Evolutionary conservation across 2,888 invertebrate genomes (phyloP).

Genomic region (Ennomos erosarius): DNA sequence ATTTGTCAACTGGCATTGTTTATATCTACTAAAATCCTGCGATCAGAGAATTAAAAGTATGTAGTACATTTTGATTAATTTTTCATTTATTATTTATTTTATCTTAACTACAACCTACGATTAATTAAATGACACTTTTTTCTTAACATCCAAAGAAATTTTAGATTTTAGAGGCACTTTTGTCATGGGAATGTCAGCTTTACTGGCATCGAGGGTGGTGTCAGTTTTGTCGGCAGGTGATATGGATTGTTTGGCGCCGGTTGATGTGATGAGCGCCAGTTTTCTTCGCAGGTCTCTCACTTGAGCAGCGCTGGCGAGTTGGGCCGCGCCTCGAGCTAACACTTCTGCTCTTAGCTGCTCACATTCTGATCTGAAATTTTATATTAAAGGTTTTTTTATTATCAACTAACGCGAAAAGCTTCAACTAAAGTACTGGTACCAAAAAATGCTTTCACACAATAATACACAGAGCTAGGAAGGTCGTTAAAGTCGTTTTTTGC

Average conservation of each 20-base stretch:
- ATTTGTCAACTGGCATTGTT: no score
- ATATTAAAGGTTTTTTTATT: no score
- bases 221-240: conserved; percentile 37
- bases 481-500: no score
- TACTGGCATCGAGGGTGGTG: conserved; percentile 37
- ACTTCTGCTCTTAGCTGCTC: conserved; percentile 68
- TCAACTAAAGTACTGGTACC: no score
- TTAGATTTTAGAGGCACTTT: conserved; percentile 44
- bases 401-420: no score
- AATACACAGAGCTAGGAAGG: no score
- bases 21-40: no score
- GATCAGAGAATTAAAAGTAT: no score
- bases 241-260: conserved; percentile 30
- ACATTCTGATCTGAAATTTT: conserved; percentile 62
- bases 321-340: conserved; percentile 68
- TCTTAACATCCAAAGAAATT: conserved; percentile 60
- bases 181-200: conserved; percentile 43
- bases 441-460: no score
- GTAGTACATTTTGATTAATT: neutral
- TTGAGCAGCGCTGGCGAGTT: conserved; percentile 68
- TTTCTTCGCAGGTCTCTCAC: conserved; percentile 70
- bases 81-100: neutral
- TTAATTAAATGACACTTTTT: conserved; percentile 76
- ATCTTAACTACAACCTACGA: conserved; percentile 3
- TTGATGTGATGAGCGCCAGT: conserved; percentile 53